phyloP scores from a whole-genome alignment of 2,113 vertebrate species.

The Pseudolaguvia tuberculata region DNA sequence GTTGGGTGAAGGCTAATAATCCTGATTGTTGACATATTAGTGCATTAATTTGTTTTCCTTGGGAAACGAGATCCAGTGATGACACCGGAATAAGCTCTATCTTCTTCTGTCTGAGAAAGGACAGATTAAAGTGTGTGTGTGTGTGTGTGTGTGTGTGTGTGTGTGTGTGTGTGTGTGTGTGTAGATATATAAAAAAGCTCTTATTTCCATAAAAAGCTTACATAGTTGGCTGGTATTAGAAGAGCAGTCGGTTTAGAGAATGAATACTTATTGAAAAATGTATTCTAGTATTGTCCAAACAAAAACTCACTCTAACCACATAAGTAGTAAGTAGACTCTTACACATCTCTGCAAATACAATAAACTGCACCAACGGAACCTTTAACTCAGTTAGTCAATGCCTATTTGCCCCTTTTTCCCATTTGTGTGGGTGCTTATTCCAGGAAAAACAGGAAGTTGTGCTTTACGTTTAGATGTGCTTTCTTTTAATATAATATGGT shows the following conservation, averaged over 20 bases:
- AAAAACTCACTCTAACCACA: too few species aligned
- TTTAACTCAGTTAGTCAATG: background rate
- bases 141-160: conserved; percentile 14
- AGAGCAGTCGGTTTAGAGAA: background rate
- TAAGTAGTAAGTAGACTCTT: background rate
- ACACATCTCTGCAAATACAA: background rate
- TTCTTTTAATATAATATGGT: background rate
- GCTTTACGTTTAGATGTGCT: background rate
- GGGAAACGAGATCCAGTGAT: conserved; percentile 43
- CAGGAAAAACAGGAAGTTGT: background rate
- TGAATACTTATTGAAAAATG: background rate
- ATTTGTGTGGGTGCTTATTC: background rate
- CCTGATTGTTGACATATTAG: conserved; percentile 48
- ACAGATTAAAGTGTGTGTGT: conserved; percentile 14
- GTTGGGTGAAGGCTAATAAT: conserved; percentile 43
- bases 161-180: background rate
- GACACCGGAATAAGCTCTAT: conserved; percentile 35
- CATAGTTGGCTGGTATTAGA: background rate
- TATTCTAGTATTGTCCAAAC: background rate
- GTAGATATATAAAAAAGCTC: background rate
- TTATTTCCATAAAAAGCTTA: background rate
- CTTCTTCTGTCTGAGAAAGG: conserved; percentile 26
- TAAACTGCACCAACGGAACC: background rate
- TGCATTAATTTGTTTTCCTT: conserved; percentile 47
- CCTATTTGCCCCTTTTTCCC: background rate